Evolutionary conservation across 92 coral and sea anemone species (phyloP).

Genomic region (Epizoanthus scotinus): DNA sequence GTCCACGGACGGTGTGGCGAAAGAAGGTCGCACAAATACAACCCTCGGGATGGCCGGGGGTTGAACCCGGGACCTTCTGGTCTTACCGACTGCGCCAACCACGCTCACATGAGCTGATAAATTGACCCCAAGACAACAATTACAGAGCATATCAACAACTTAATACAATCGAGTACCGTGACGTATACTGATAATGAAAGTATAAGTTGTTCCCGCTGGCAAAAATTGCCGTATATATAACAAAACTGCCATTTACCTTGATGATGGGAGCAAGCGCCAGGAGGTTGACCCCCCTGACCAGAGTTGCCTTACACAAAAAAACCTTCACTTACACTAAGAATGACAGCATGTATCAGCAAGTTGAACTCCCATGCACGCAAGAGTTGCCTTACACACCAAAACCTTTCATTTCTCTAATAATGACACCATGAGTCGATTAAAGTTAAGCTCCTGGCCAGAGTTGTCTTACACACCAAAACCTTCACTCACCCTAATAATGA

Average conservation of each 20-base stretch:
- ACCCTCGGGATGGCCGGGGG: too few relatives aligned
- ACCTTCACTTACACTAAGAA: conserved; percentile 68
- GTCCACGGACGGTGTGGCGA: too few relatives aligned
- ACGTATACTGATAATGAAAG: conserved; percentile 79
- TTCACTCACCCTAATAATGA: conserved; percentile 78
- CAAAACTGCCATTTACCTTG: conserved; percentile 57
- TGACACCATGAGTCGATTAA: conserved; percentile 89
- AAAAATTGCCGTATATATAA: conserved; percentile 72
- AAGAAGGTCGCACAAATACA: too few relatives aligned
- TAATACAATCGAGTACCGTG: too few relatives aligned
- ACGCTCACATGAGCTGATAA: conserved; percentile 96
- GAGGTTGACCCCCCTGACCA: conserved; percentile 60
- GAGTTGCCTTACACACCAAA: conserved; percentile 68
- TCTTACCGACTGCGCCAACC: too few relatives aligned
- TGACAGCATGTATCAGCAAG: conserved; percentile 88
- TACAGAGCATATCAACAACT: conserved; percentile 55
- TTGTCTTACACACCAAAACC: conserved; percentile 61
- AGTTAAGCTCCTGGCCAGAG: conserved; percentile 76
- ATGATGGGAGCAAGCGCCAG: conserved; percentile 95
- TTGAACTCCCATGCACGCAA: conserved; percentile 82
- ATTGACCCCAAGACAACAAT: conserved; percentile 80
- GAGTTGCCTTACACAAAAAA: conserved; percentile 42
- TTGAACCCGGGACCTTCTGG: too few relatives aligned
- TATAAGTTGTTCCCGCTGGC: conserved; percentile 82
- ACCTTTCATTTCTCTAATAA: conserved; percentile 64